Evolutionary conservation across 2,113 vertebrate species (phyloP).

Genomic region (Hemiprocne comata): DNA sequence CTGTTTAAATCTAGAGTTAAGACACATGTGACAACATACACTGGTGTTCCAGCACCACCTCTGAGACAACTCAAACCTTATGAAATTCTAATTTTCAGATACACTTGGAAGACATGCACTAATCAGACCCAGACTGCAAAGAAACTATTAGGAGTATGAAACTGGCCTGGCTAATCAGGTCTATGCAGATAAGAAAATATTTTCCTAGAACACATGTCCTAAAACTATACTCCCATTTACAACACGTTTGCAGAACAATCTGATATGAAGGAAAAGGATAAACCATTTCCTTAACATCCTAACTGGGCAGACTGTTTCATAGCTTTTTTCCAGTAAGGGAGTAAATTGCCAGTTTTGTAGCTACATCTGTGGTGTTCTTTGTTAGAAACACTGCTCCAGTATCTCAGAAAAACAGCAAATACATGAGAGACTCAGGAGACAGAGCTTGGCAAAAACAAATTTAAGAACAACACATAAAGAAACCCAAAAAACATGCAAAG

Average conservation of each 20-base stretch:
- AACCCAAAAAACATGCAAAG: not conserved
- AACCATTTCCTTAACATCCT: not conserved
- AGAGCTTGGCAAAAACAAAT: slow-evolving; percentile 29
- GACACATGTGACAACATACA: not conserved
- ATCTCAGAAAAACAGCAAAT: slow-evolving; percentile 20
- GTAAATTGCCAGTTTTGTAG: not conserved
- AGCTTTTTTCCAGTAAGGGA: not conserved
- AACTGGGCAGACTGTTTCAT: not conserved
- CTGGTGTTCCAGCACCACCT: not conserved
- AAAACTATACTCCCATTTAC: not conserved
- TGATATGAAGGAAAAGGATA: not conserved
- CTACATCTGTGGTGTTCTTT: not conserved
- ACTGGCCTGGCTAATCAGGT: not conserved
- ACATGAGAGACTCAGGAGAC: not conserved
- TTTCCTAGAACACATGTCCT: not conserved
- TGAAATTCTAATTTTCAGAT: not conserved
- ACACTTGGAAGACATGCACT: not conserved
- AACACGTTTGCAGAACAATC: not conserved
- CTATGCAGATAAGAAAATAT: not conserved
- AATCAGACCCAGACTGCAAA: not conserved
- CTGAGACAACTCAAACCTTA: not conserved
- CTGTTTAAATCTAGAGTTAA: not conserved
- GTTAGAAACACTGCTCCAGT: not conserved
- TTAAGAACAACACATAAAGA: not conserved
- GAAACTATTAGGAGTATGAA: not conserved